phyloP scores from a whole-genome alignment of 2,113 vertebrate species.

The Telmatochromis brichardi region DNA sequence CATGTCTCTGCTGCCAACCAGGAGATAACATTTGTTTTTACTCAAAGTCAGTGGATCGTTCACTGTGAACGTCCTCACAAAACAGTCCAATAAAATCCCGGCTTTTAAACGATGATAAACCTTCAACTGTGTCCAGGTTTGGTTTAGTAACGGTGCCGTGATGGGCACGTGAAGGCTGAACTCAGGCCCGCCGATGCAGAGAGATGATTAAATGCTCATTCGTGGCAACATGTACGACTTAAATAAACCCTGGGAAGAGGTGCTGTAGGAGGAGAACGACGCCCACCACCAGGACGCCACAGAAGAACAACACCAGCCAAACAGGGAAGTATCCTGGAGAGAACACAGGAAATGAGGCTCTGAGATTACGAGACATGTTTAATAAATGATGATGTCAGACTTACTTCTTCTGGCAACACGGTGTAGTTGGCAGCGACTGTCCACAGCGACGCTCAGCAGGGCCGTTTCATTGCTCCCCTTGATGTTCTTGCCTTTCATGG shows the following conservation, averaged over 20 bases:
- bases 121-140: neutral
- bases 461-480: constrained; percentile 79
- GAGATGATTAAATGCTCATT: neutral
- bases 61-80: neutral
- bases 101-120: neutral
- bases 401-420: constrained; percentile 78
- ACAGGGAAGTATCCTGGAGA: constrained; percentile 79
- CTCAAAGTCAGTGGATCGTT: neutral
- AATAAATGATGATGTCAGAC: constrained; percentile 29
- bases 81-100: neutral
- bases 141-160: neutral
- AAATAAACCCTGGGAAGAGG: constrained; percentile 83
- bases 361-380: neutral
- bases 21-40: neutral
- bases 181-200: neutral
- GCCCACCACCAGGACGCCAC: constrained; percentile 75
- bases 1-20: neutral
- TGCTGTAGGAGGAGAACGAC: constrained; percentile 81
- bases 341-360: neutral
- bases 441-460: constrained; percentile 89
- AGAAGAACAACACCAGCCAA: constrained; percentile 85
- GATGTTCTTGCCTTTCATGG: constrained; percentile 65
- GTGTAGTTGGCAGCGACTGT: constrained; percentile 90
- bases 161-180: neutral
- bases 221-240: constrained; percentile 36